phyloP scores from a whole-genome alignment of 2,113 vertebrate species.

The Vidua macroura region DNA sequence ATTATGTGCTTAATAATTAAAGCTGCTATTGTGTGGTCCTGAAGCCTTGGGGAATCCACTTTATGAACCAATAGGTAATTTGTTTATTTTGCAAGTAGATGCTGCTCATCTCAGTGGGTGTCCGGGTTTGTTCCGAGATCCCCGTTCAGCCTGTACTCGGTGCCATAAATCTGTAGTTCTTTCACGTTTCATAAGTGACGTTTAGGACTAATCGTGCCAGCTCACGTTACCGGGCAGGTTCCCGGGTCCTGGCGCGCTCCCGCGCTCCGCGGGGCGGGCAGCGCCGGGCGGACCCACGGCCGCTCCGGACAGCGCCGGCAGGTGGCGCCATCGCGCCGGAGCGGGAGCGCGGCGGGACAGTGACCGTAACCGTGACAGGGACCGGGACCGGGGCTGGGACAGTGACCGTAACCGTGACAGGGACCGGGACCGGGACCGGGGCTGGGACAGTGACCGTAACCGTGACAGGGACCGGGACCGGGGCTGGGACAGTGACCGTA shows the following conservation, averaged over 20 bases:
- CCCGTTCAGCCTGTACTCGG: rapidly evolving
- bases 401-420: not conserved
- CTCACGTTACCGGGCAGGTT: rapidly evolving
- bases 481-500: rapidly evolving
- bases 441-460: not conserved
- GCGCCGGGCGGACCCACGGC: not conserved
- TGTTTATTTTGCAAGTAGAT: not conserved
- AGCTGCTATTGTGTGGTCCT: not conserved
- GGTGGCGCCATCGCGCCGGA: slow-evolving; percentile 39
- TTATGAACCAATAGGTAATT: not conserved
- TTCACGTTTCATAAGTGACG: rapidly evolving
- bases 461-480: not conserved
- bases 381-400: not conserved
- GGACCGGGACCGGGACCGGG: not conserved
- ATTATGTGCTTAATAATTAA: not conserved
- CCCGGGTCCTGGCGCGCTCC: not conserved
- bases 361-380: not conserved
- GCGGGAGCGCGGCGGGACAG: not conserved
- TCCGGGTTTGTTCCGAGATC: not conserved
- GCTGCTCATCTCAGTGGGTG: not conserved
- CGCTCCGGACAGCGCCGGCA: not conserved
- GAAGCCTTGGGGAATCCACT: not conserved
- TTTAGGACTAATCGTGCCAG: not conserved
- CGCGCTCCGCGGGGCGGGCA: not conserved
- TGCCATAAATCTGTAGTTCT: not conserved